These are phyloP conservation scores for Sander vitreus DNA, from an alignment of 2,113 vertebrate genomes.

Conservation along the genomic window DNA sequence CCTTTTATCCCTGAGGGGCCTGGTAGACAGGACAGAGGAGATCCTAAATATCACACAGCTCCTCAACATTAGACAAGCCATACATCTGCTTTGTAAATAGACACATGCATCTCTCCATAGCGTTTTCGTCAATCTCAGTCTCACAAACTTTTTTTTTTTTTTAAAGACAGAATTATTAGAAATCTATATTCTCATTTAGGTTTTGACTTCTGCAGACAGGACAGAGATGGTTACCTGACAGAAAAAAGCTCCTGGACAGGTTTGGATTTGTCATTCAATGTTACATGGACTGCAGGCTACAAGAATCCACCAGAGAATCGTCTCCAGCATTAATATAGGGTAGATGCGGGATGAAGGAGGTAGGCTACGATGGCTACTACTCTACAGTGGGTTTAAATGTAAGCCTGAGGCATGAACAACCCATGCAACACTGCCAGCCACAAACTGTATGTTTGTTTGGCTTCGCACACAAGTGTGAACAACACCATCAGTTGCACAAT, in stretches of 20 bases:
- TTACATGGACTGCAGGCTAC: background rate
- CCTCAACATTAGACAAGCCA: conserved; percentile 38
- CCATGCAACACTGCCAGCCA: conserved; percentile 56
- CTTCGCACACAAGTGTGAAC: conserved; percentile 58
- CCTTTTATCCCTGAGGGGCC: conserved; percentile 37
- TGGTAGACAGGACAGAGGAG: conserved; percentile 51
- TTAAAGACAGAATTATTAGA: background rate
- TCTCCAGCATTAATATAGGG: conserved; percentile 19
- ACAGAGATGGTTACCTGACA: conserved; percentile 30
- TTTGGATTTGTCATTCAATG: conserved; percentile 22
- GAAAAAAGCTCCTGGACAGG: conserved; percentile 31
- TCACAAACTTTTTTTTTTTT: background rate
- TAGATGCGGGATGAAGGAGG: conserved; percentile 33
- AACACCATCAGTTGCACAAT: conserved; percentile 55
- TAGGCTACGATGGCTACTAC: conserved; percentile 30
- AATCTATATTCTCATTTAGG: conserved; percentile 8
- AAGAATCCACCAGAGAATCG: conserved; percentile 1
- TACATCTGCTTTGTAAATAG: conserved; percentile 51
- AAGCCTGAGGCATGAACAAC: conserved; percentile 35
- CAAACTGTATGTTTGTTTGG: conserved; percentile 62
- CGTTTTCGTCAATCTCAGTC: background rate
- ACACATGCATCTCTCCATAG: conserved; percentile 1
- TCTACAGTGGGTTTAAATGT: conserved; percentile 49
- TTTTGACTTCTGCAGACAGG: conserved; percentile 24
- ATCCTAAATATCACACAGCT: conserved; percentile 47